Evolutionary conservation across 2,113 vertebrate species (phyloP), one percentile per base, ranked within the genome.

Genomic region (Andinoacara biseriatus): DNA sequence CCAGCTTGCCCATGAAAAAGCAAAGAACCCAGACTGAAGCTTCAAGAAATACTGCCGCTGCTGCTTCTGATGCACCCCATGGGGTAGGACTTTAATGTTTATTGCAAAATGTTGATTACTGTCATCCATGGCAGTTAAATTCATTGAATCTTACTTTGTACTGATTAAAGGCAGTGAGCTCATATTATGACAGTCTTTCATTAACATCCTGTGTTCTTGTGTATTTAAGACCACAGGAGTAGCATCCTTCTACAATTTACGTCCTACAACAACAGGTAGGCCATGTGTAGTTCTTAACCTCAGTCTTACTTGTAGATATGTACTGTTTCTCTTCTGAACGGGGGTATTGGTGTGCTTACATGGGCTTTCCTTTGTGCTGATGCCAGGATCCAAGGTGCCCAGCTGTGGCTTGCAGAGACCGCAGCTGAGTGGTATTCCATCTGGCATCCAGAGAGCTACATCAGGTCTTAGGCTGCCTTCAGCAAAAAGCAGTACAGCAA

Each of bases 211-310:
- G 2, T 81, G 20, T 63, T 80, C 15, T 81, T 74, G 1, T 90
- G 22, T 76, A 2, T 85, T 77, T 15, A 78, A 94, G 93, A 59
- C 60, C 6, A 40, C 75, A 33, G 83, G 78, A 74, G 69, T 57
- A 60, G 52, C 79, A 20, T 60, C 56, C 74, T 76, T 54, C 2
- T 89, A 87, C 67, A 91, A 80, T 43, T 38, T 89, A 3, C 80
- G 81, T 6, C 2, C 91, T 20, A 57, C 81, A 83, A 67, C 78
- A 52, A 77, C 78, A 83, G 92, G 93, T 94, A 84, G 35, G 85
- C 2, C 40, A 2, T 24, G 15, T 83, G 15, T 18, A 3, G 9
- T 26, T 20, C 15, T 60, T 46, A 52, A 43, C 8, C 46, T 78
- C 14, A 26, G 3, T 58, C 31, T 33, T 14, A 20, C 7, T 31